A percentile compares a stretch with the other conserved stretches of the same genome.
Conservation (phyloP, 2,888 invertebrate species). For the Resseliella maxima region DNA sequence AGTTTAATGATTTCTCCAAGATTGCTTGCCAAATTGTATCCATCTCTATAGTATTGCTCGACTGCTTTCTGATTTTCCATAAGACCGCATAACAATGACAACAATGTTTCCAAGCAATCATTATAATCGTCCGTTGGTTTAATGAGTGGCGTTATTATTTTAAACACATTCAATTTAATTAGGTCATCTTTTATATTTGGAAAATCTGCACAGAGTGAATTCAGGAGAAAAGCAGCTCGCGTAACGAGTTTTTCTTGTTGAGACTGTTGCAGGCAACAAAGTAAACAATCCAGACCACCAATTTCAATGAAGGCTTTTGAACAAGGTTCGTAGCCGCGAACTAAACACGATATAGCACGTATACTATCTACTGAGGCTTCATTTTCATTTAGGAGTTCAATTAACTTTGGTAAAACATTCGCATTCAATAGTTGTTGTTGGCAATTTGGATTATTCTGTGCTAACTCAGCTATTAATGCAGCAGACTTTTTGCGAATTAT, state of each 20-base stretch:
- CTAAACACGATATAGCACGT: constrained; percentile 83
- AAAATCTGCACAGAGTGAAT: constrained; percentile 71
- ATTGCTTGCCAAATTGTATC: constrained; percentile 57
- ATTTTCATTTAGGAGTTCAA: constrained; percentile 71
- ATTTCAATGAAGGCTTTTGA: constrained; percentile 72
- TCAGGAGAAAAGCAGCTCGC: constrained; percentile 80
- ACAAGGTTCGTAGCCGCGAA: constrained; percentile 73
- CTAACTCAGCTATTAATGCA: constrained; percentile 79
- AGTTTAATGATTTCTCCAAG: constrained; percentile 56
- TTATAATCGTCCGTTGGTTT: constrained; percentile 59
- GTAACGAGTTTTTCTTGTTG: constrained; percentile 72
- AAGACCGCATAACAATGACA: constrained; percentile 61
- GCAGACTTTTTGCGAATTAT: constrained; percentile 75
- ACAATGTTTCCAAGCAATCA: constrained; percentile 60
- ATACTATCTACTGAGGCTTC: constrained; percentile 74
- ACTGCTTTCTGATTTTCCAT: constrained; percentile 57
- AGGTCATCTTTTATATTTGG: constrained; percentile 63
- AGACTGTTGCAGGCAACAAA: constrained; percentile 71
- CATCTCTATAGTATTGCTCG: constrained; percentile 57
- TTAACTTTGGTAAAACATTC: constrained; percentile 74
- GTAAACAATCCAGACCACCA: constrained; percentile 76
- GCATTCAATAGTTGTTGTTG: constrained; percentile 78
- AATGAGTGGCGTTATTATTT: constrained; percentile 59
- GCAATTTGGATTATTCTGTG: constrained; percentile 88
- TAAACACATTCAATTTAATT: constrained; percentile 60